Base-by-base conservation (phyloP, 2,888 invertebrate species). In the Ophion obscuratus region DNA sequence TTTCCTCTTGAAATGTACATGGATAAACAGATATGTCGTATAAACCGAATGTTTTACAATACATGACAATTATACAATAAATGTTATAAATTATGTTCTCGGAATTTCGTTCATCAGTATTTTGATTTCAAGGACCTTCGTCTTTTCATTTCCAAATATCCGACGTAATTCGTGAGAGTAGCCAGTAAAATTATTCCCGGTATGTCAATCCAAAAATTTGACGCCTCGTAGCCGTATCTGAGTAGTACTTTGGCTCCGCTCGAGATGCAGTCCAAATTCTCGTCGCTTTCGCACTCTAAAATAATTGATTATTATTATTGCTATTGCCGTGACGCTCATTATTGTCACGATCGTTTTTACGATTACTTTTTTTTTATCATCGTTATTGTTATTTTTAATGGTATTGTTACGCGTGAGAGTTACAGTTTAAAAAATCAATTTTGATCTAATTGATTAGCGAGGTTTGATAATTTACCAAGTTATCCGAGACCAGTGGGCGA, bases 401-500 rank as follows among this genome's bases (percentile, higher is more conserved):
- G 24, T 24, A 24, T 24, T 24, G 24, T 24, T 24, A 24, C 24
- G 24, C 0, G 24, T 14, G 17, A 70, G 2, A 14, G 47, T 53
- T 24, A 17, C n/a, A 40, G 36, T 7, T 1, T 9, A 24, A 6
- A 44, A 74, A 20, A 10, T 24, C n/a, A 1, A 5, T n/a, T 61
- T 20, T 59, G 5, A 68, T 70, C 14, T 11, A 64, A 57, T 31
- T 71, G n/a, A 31, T 53, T 6, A 7, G 20, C 20, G 40, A 10
- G 17, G 0, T 59, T 66, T 31, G 27, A 59, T 61, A 14, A 17
- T 7, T 93, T 89, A 95, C 95, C 95, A 20, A 95, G 94, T 93
- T 86, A 95, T 94, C 87, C 95, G 94, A 20, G 94, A 92, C 95
- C 95, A 95, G 88, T 95, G 95, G 44, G 95, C 92, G 84, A 95